Evolutionary conservation across 2,113 vertebrate genomes (phyloP).

Genomic region (Recurvirostra avosetta): DNA sequence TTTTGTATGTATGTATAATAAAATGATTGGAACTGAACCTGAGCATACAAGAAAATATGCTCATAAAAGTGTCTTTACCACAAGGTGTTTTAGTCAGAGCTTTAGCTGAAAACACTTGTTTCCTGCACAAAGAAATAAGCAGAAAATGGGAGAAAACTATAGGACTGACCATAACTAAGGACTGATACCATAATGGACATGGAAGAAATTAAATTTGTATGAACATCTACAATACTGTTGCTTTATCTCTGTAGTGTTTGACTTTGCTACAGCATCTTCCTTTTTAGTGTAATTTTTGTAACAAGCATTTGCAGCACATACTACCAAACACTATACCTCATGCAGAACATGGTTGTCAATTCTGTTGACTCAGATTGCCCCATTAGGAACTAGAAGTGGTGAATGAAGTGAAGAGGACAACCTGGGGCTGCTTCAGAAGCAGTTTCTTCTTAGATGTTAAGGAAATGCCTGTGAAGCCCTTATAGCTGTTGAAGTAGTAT

Average conservation of each 20-base stretch:
- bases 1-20: background rate
- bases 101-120: background rate
- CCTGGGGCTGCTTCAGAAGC: background rate
- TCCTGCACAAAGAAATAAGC: background rate
- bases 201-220: background rate
- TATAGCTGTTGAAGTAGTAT: background rate
- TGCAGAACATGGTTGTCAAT: background rate
- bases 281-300: background rate
- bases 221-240: background rate
- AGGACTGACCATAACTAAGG: background rate
- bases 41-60: background rate
- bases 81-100: background rate
- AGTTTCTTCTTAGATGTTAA: background rate
- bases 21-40: background rate
- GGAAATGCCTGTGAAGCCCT: background rate
- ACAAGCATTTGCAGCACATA: background rate
- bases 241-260: background rate
- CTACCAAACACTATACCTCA: background rate
- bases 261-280: background rate
- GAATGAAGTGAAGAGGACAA: background rate
- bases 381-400: background rate
- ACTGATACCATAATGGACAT: background rate
- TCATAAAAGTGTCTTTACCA: background rate
- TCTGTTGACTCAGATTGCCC: background rate
- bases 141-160: background rate